phyloP scores from a whole-genome alignment of 2,113 vertebrate genomes.

The Podarcis muralis region DNA sequence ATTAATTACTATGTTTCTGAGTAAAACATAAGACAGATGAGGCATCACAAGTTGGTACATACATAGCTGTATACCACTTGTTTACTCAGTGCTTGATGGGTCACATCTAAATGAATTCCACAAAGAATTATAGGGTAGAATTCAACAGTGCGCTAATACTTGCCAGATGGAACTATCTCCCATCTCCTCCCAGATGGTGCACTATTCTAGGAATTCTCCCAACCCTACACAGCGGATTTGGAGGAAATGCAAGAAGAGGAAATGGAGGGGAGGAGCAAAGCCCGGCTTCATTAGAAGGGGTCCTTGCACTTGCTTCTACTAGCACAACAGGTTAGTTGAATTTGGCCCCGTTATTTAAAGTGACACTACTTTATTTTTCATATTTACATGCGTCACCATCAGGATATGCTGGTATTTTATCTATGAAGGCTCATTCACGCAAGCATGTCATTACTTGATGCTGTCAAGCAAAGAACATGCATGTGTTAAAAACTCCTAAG shows the following conservation, averaged over 20 bases:
- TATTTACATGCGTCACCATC: background rate
- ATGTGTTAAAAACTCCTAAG: background rate
- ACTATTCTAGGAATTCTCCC: no score
- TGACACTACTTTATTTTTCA: background rate
- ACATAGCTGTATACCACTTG: background rate
- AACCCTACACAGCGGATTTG: no score
- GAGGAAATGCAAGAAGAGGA: no score
- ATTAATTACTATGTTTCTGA: background rate
- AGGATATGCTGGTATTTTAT: background rate
- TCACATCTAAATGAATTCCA: background rate
- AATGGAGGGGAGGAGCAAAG: no score
- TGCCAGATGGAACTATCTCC: no score
- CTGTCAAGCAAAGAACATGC: background rate
- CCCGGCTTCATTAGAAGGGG: no score
- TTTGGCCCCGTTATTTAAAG: background rate
- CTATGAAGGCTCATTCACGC: background rate
- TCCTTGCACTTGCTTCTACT: no score
- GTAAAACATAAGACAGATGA: background rate
- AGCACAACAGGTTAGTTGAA: no score
- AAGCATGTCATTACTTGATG: background rate
- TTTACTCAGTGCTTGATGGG: background rate
- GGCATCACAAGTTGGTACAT: background rate
- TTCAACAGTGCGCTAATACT: no score
- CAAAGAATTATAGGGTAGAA: background rate
- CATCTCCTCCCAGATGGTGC: no score